Percentiles rank a stretch among this genome's conserved stretches.
Conservation (phyloP, 2,797 vertebrate genomes). For the Chelidonichthys spinosus region DNA sequence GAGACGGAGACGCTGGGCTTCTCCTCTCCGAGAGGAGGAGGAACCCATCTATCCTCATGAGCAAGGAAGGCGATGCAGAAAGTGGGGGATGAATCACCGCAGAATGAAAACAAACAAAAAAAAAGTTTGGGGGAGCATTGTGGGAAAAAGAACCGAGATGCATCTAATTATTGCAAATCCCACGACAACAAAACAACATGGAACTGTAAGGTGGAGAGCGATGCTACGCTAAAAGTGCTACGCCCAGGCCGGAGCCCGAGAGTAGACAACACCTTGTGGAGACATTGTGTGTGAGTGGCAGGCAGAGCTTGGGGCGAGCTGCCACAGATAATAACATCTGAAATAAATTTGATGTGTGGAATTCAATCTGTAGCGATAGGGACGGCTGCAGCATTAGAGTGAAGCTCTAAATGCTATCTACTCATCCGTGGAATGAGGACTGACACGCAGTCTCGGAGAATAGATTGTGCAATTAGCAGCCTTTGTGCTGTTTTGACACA, state of each 20-base stretch:
- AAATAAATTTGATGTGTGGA: constrained; percentile 86
- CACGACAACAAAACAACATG: constrained; percentile 16
- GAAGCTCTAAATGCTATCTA: constrained; percentile 84
- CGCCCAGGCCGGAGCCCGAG: constrained; percentile 44
- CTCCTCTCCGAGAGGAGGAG: constrained; percentile 72
- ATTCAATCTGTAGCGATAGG: constrained; percentile 83
- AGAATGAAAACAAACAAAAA: constrained; percentile 34
- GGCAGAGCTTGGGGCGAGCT: constrained; percentile 80
- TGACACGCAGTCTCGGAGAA: constrained; percentile 82
- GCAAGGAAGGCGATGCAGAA: constrained; percentile 63
- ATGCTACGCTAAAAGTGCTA: constrained; percentile 36
- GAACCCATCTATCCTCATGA: constrained; percentile 77
- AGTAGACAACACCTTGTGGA: constrained; percentile 77
- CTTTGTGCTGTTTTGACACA: constrained; percentile 83
- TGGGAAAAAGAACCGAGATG: constrained; percentile 23
- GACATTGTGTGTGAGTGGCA: constrained; percentile 78
- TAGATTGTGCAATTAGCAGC: constrained; percentile 83
- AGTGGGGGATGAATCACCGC: constrained; percentile 54
- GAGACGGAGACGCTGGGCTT: constrained; percentile 65
- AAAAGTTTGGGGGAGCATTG: constrained; percentile 38
- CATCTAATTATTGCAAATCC: constrained; percentile 33
- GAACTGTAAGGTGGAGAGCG: constrained; percentile 43
- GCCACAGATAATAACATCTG: constrained; percentile 85
- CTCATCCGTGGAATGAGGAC: constrained; percentile 85
- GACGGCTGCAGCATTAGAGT: constrained; percentile 78